These are phyloP conservation scores for Philotrypesis tridentata DNA, from an alignment of 1,140 invertebrate species.

Conservation along the genomic window DNA sequence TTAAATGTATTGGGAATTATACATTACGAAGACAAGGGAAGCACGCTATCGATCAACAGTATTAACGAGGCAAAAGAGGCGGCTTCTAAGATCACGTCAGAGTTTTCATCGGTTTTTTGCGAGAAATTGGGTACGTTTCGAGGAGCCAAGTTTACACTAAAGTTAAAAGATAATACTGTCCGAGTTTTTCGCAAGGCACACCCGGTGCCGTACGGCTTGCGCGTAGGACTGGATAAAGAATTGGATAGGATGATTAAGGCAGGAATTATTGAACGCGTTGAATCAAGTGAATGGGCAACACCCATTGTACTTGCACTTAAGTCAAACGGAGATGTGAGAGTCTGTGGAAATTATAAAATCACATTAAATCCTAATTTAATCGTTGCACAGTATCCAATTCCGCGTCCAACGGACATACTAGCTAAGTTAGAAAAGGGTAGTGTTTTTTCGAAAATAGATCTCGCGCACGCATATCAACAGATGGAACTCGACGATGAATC, in stretches of 20 bases:
- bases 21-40: too few relatives aligned
- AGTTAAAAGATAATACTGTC: too few relatives aligned
- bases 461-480: constrained; percentile 61
- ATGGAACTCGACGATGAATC: constrained; percentile 56
- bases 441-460: constrained; percentile 62
- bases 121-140: too few relatives aligned
- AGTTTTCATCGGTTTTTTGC: too few relatives aligned
- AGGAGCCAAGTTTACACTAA: too few relatives aligned
- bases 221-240: neutral
- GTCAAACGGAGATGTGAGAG: constrained; percentile 61
- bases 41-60: too few relatives aligned
- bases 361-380: constrained; percentile 66
- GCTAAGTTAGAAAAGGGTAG: constrained; percentile 56
- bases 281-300: constrained; percentile 65
- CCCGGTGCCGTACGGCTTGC: neutral
- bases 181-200: too few relatives aligned
- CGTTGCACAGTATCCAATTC: constrained; percentile 65
- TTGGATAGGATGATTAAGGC: neutral
- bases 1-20: too few relatives aligned
- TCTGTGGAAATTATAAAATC: constrained; percentile 74
- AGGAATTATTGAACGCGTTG: neutral
- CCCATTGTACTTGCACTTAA: constrained; percentile 55
- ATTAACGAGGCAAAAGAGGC: too few relatives aligned
- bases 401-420: constrained; percentile 59
- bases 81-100: too few relatives aligned